Base-by-base conservation (phyloP, 2,888 invertebrate species). In the Agonopterix arenella region DNA sequence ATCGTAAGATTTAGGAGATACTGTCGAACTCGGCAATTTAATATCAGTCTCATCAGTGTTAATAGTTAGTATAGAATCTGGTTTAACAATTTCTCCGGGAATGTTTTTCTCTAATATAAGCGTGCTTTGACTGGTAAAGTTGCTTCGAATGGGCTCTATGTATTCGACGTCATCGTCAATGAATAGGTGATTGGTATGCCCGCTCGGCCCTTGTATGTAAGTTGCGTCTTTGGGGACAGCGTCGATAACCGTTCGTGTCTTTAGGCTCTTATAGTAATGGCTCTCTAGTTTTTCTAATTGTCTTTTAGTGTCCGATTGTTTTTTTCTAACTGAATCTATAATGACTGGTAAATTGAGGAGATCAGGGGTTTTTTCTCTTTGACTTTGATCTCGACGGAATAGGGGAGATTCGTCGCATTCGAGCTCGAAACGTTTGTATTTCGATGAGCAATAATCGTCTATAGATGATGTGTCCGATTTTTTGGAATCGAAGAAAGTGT, bases 371-470 rank as follows among this genome's bases (percentile, higher is more conserved):
- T 75, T 83, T 56, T 80, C 84, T 47, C 76, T 61, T 40, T 62
- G 57, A 37, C 55, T 56, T 46, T 50, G 68, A 2, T 85, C 85
- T 16, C 84, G 67, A 57, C 76, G 76, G 53, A 90, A 86, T 11
- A 89, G 51, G 11, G 90, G 90, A 10, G 89, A 89, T 54, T 90
- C 90, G 56, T 89, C 89, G 50, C 86, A 84, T 66, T 90, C 90
- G 10, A 89, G 64, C 55, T 90, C 89, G 53, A 90, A 90, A 11
- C 89, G 77, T 56, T 89, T 89, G 59, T 90, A 90, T 68, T 90
- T 90, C 0, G 90, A 90, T 0, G 90, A 90, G 54, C 85, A 86
- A 52, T 84, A 90, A 58, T 90, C 90, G 54, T 90, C 90, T 52
- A 86, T 70, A 0, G 90, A 89, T 11, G 90, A 89, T 1, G 85